Conservation (phyloP, 2,797 vertebrate genomes). For the Thunnus albacares region DNA sequence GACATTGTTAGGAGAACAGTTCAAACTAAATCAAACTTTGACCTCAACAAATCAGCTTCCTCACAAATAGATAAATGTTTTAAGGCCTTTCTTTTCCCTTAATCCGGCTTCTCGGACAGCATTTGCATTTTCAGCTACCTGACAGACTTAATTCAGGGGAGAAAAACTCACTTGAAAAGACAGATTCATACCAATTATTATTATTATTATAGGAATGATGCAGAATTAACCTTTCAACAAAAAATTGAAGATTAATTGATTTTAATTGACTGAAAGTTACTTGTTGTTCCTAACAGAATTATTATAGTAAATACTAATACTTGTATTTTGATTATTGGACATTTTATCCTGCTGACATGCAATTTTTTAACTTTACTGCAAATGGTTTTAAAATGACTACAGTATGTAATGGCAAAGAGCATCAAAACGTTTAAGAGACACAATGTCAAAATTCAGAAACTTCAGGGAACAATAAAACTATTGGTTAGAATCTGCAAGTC, state of each 20-base stretch:
- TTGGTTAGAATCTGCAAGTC: no score
- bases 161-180: fast-evolving
- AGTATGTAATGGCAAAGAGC: no score
- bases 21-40: neutral
- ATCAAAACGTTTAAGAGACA: no score
- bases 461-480: no score
- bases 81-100: neutral
- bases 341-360: neutral
- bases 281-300: neutral
- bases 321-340: neutral
- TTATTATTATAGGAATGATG: neutral
- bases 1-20: neutral
- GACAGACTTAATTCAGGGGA: neutral
- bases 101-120: neutral
- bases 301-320: neutral
- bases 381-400: no score
- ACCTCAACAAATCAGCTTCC: no score
- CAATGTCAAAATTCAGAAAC: no score
- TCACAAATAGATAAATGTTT: neutral
- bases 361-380: neutral
- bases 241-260: no score
- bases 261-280: no score
- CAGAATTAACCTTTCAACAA: no score
- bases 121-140: neutral
- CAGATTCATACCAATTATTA: neutral